These are phyloP conservation scores for Cyprichromis sp. DNA, from an alignment of 2,113 vertebrate species.

Conservation along the genomic window DNA sequence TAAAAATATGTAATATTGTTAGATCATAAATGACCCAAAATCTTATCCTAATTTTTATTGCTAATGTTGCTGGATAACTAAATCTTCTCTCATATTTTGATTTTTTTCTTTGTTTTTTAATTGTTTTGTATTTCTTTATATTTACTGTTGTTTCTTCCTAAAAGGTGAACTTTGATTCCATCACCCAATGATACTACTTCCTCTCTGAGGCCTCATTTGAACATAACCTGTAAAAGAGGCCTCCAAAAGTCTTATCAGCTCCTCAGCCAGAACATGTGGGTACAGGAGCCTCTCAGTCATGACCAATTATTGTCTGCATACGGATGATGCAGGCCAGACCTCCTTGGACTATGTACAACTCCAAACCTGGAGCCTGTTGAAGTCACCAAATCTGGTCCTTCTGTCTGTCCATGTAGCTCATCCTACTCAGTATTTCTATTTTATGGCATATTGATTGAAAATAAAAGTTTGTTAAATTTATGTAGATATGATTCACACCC, in stretches of 20 bases:
- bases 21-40: neutral
- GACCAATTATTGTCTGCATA: constrained; percentile 45
- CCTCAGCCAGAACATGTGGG: constrained; percentile 21
- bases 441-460: neutral
- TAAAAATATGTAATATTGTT: neutral
- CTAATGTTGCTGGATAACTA: neutral
- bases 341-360: constrained; percentile 17
- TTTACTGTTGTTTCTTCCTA: neutral
- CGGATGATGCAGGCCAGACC: constrained; percentile 56
- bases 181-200: neutral
- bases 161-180: neutral
- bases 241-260: constrained; percentile 60
- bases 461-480: neutral
- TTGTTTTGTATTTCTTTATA: neutral
- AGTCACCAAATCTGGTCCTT: neutral
- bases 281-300: constrained; percentile 40
- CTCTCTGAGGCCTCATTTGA: constrained; percentile 21
- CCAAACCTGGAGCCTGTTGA: constrained; percentile 35
- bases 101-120: neutral
- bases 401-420: neutral
- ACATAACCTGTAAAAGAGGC: constrained; percentile 6
- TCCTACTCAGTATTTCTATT: neutral
- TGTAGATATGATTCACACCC: neutral
- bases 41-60: neutral
- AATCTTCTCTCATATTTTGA: neutral